These are phyloP conservation scores for Centrocercus urophasianus DNA, from an alignment of 2,113 vertebrate species.

Conservation along the genomic window DNA sequence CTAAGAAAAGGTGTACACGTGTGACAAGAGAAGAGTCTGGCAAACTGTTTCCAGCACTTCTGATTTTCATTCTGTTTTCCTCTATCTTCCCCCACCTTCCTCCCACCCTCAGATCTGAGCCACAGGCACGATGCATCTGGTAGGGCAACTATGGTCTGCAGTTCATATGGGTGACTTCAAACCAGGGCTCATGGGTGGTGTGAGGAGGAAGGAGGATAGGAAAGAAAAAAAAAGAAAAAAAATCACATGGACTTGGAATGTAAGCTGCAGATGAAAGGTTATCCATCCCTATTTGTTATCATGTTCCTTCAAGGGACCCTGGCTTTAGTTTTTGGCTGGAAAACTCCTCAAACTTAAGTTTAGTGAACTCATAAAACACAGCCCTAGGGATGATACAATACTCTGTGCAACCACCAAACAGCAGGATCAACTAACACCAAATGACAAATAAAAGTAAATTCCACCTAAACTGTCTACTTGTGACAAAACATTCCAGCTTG, in stretches of 20 bases:
- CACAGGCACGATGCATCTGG: background rate
- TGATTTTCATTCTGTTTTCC: background rate
- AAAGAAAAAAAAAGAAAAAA: background rate
- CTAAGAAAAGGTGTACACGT: background rate
- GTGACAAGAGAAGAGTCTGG: background rate
- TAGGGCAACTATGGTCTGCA: background rate
- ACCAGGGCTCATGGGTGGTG: background rate
- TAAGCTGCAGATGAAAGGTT: slow-evolving; percentile 37
- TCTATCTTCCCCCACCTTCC: background rate
- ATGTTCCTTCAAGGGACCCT: slow-evolving; percentile 1
- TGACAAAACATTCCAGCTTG: background rate
- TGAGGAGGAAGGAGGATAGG: background rate
- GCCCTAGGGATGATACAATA: slow-evolving; percentile 32
- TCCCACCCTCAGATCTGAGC: background rate
- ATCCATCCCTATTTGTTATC: slow-evolving; percentile 35
- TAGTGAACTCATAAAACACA: slow-evolving; percentile 53
- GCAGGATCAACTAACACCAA: slow-evolving; percentile 9
- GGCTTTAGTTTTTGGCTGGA: slow-evolving; percentile 30
- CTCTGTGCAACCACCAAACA: slow-evolving; percentile 4
- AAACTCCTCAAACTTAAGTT: slow-evolving; percentile 36
- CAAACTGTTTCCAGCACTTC: background rate
- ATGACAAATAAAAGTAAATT: slow-evolving; percentile 66
- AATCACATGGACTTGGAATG: background rate
- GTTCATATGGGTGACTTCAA: background rate
- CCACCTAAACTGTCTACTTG: slow-evolving; percentile 24